Base-by-base conservation (phyloP, 2,888 invertebrate genomes). In the Notodonta ziczac region DNA sequence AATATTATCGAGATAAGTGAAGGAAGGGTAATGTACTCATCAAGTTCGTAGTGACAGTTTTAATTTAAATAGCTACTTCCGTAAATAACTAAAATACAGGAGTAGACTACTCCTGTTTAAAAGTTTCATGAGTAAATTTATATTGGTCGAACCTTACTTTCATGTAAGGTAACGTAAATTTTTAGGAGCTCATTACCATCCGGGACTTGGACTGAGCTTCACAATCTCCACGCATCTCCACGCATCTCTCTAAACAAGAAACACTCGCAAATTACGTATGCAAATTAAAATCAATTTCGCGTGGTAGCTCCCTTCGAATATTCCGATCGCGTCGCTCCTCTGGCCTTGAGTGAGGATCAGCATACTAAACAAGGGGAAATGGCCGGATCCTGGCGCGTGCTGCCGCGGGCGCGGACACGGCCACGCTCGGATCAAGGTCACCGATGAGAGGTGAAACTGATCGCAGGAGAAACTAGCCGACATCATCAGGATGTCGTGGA, bases 231-330 rank as follows among this genome's bases (percentile, higher is more conserved):
- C 42, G 42, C 42, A 9, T 42, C 24, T 10, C 9, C 35, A 35
- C 35, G 35, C 35, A 42, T 42, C 4, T 42, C 12, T 42, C 42
- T 9, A 51, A 51, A 51, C 24, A 8, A 24, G 6, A 24, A 24
- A 51, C 48, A 48, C 14, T 14, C 10, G 48, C 51, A 24, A 4
- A 53, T 53, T 13, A 53, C 35, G 13, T 35, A 53, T 53, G 13
- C 53, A 53, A 53, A 53, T 54, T 54, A 14, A 54, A 53, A 54
- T 59, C 70, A 62, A 69, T 69, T 67, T 65, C 60, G 50, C 51
- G 54, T 54, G 35, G 6, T 39, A 40, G 32, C 14, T 40, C 44
- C 55, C 24, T 16, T 46, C 46, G n/a, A 53, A 14, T 54, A 59
- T 59, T 59, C 58, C 6, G 13, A 2, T 1, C 14, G 54, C 46